Base-by-base conservation (phyloP, 1,140 invertebrate species). In the Pectinophora gossypiella region DNA sequence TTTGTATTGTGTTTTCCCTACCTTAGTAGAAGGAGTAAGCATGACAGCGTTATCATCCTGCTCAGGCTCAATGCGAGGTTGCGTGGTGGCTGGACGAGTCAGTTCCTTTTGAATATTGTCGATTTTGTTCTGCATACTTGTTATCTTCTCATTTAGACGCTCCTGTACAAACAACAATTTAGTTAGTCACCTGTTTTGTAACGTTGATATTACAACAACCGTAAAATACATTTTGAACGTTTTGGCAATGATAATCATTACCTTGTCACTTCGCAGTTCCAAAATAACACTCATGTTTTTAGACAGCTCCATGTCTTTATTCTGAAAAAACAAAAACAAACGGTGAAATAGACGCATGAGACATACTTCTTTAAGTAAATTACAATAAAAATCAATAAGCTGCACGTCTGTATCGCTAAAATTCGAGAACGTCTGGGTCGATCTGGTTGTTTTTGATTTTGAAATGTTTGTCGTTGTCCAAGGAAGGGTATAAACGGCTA, bases 41-140 rank as follows among this genome's bases (percentile, higher is more conserved):
- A 65, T 68, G n/a, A 69, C 61, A 5, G 69, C 68, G 38, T 75
- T 77, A 36, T 77, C 72, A 23, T 77, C 74, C 0, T 40, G 50
- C n/a, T 71, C 72, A 3, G 74, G 59, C 20, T 44, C 10, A 20
- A 44, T 44, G 3, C 19, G 5, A 5, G 59, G 56, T 18, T 53
- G 43, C 1, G 47, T 27, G 10, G 43, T 43, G 13, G 45, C 43
- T 5, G 54, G 65, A 4, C 62, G 65, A 5, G 69, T 68, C 21
- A 82, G 51, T 56, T 82, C 72, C 54, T 74, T 77, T 54, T 77
- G 74, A 10, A 79, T 71, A 46, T 79, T 82, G 58, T 77, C 74
- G 18, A 82, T 79, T 0, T 61, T 79, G 19, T 60, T 67, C 58
- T 74, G 65, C 74, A 82, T 77, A 5, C 52, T 53, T 40, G 59